Base-by-base conservation (phyloP, 2,888 invertebrate species). In the Melinaea marsaeus region DNA sequence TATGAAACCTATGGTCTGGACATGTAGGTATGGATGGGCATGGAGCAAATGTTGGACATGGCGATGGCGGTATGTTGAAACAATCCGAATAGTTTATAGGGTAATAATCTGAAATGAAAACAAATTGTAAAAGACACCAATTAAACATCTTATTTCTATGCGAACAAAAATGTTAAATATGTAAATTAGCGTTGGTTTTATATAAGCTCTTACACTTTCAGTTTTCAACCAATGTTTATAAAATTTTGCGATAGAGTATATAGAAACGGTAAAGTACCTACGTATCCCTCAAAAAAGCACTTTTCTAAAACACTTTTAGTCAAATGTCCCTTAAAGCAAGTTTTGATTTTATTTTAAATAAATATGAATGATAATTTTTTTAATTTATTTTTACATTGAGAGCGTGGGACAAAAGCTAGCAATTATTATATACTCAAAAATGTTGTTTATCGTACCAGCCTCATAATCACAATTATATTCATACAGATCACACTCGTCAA, bases 391-490 rank as follows among this genome's bases (percentile, higher is more conserved):
- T 22, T 22, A 22, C 22, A 0, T 22, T 22, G 45, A 11, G 3
- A 6, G 47, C 3, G 7, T 47, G 1, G 1, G 9, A 47, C 11
- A 11, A n/a, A 11, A 47, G 2, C 4, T n/a, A n/a, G n/a, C n/a
- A 13, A n/a, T 13, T n/a, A 22, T 13, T 9, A 32, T 7, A 51
- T 7, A 42, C 9, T 42, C 11, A 42, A 9, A 9, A 9, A 9
- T 7, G 7, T 9, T 42, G 7, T 42, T 42, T 9, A 9, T 70
- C 74, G 66, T 69, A 84, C 86, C 65, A 66, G 62, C 65, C 34
- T 72, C 61, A 45, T 74, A 58, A 67, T 88, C 87, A 57, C 88
- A 88, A 63, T 84, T 86, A 59, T 74, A 86, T 70, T 88, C 88
- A 4, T 56, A 74, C 69, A 86, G 62, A 58, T 88, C 88, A 57